Base-by-base conservation (phyloP, 2,888 invertebrate genomes). In the Galerucella calmariensis region DNA sequence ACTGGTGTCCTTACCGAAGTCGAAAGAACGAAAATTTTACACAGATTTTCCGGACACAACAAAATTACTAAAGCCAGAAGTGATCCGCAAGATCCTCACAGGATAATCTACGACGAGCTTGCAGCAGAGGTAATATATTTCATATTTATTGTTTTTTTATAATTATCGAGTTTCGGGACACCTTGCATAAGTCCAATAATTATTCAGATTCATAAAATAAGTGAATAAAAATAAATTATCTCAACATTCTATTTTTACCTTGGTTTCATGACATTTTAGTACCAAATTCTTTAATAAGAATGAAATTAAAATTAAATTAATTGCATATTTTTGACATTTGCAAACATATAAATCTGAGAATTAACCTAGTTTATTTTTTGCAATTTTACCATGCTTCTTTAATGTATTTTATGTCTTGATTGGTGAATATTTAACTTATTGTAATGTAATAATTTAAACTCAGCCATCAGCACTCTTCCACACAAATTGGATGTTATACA, bases 101-200 rank as follows among this genome's bases (percentile, higher is more conserved):
- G 80, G 77, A 81, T 84, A 72, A 82, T 84, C 24, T 84, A 83
- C 70, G 86, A 87, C 77, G 87, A 87, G 74, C 78, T 84, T 35
- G 84, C 83, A 75, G 77, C 85, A 53, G 85, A 86, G 79, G 86
- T 85, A 78, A 79, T 12, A 12, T 3, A 61, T 24, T 61, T 53
- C 35, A 35, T 63, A 6, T 20, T 35, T 62, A 12, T 62, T 24
- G 1, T 11, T 61, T 35, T 63, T 16, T 27, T 35, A 51, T 27
- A 0, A 27, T 27, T 27, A 27, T 27, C 2, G 27, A 6, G 35
- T 35, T 35, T 41, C 8, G 35, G 1, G 8, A 41, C 35, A 41
- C 35, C 35, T 5, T 41, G 35, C 8, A 41, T 41, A 41, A 41
- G 5, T 35, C 6, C 6, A 35, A 35, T 3, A 35, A 41, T 41